Evolutionary conservation across 2,888 invertebrate genomes (phyloP).

Genomic region (Encarsia formosa): DNA sequence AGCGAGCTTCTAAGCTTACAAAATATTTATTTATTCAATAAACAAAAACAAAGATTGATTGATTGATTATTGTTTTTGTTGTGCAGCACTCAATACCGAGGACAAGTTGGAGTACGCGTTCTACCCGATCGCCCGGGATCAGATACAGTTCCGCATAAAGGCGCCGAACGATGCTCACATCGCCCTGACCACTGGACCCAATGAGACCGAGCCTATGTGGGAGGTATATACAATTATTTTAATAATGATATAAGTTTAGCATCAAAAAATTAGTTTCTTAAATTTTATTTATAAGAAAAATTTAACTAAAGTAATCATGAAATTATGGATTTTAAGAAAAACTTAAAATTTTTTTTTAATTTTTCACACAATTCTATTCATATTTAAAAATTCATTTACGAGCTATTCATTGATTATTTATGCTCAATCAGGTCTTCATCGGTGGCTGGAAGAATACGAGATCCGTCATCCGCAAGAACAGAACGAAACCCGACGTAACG

Average conservation of each 20-base stretch:
- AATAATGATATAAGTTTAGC: neutral
- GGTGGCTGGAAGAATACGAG: conserved; percentile 86
- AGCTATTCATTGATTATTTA: too few species aligned
- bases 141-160: conserved; percentile 73
- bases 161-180: conserved; percentile 81
- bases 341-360: too few species aligned
- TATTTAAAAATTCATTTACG: too few species aligned
- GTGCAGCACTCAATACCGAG: conserved; percentile 72
- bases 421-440: conserved; percentile 76
- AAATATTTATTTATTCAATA: too few species aligned
- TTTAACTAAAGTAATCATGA: too few species aligned
- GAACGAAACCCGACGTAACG: conserved; percentile 69
- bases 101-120: conserved; percentile 81
- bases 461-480: conserved; percentile 77
- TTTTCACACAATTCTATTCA: too few species aligned
- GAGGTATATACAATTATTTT: conserved; percentile 54
- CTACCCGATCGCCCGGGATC: conserved; percentile 67
- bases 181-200: conserved; percentile 69
- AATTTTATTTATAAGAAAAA: too few species aligned
- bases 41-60: too few species aligned
- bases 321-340: too few species aligned
- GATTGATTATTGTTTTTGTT: too few species aligned
- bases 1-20: too few species aligned
- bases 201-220: conserved; percentile 72
- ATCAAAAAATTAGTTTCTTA: conserved; percentile 4